Evolutionary conservation across 2,797 vertebrate species (phyloP).

Genomic region (Steatocranus sp.): DNA sequence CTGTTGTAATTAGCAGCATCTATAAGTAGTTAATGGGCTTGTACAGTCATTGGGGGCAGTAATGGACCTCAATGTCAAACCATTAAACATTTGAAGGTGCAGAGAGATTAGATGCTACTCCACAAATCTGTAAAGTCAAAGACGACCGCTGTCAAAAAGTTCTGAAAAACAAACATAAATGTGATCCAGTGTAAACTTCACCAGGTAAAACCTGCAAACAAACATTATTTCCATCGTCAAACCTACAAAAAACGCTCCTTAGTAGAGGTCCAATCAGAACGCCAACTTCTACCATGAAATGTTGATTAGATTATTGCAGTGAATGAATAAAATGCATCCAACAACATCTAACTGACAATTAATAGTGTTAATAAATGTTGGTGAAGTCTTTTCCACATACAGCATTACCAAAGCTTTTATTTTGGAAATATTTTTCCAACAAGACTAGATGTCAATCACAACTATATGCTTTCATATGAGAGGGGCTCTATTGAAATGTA

Average conservation of each 20-base stretch:
- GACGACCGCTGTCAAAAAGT: background rate
- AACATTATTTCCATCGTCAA: background rate
- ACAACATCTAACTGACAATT: background rate
- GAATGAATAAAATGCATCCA: background rate
- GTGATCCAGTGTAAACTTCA: background rate
- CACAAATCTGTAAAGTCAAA: background rate
- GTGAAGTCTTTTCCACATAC: background rate
- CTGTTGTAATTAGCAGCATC: background rate
- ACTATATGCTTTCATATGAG: background rate
- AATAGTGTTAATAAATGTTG: rapidly evolving
- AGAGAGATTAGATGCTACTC: background rate
- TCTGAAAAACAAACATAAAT: background rate
- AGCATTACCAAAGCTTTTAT: background rate
- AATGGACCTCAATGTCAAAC: background rate
- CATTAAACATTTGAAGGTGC: background rate
- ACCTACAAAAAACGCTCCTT: rapidly evolving
- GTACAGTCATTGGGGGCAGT: background rate
- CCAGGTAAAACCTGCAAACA: background rate
- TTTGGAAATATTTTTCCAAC: background rate
- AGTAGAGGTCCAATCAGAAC: background rate
- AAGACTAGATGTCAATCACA: background rate
- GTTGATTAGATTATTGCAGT: background rate
- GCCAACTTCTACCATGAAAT: background rate
- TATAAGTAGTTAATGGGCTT: background rate
- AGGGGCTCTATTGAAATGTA: background rate